phyloP scores from a whole-genome alignment of 2,797 vertebrate genomes.

The Chaetophractus vellerosus region DNA sequence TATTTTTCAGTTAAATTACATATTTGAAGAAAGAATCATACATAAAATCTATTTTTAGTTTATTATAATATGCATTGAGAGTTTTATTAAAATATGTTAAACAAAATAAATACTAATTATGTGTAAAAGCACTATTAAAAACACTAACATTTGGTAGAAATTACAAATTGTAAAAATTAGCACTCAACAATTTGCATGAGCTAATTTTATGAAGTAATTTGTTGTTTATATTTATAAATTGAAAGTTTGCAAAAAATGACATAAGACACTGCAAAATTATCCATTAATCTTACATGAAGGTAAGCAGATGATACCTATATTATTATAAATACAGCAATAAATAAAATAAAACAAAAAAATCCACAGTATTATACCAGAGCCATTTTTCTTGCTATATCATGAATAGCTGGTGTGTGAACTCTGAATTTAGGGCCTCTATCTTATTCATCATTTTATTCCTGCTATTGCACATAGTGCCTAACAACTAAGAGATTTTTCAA shows the following conservation, averaged over 20 bases:
- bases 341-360: background rate
- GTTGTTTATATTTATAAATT: slow-evolving; percentile 33
- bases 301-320: background rate
- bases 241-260: background rate
- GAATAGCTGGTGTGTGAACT: background rate
- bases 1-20: slow-evolving; percentile 55
- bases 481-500: background rate
- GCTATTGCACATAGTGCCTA: background rate
- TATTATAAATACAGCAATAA: background rate
- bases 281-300: background rate
- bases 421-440: background rate
- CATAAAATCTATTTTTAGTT: slow-evolving; percentile 60
- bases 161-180: slow-evolving; percentile 72
- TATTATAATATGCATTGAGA: background rate
- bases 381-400: background rate
- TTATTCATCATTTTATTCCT: background rate
- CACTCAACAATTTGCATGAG: slow-evolving; percentile 52
- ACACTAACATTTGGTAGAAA: slow-evolving; percentile 72
- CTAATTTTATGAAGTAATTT: slow-evolving; percentile 55
- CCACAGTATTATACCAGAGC: background rate
- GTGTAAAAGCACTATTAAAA: slow-evolving; percentile 75
- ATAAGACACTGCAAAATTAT: background rate
- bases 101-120: background rate
- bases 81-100: background rate
- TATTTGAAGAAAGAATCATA: slow-evolving; percentile 61